Evolutionary conservation across 1,140 invertebrate genomes (phyloP), one percentile per base, ranked within the genome.

Genomic region (Hirudo medicinalis): DNA sequence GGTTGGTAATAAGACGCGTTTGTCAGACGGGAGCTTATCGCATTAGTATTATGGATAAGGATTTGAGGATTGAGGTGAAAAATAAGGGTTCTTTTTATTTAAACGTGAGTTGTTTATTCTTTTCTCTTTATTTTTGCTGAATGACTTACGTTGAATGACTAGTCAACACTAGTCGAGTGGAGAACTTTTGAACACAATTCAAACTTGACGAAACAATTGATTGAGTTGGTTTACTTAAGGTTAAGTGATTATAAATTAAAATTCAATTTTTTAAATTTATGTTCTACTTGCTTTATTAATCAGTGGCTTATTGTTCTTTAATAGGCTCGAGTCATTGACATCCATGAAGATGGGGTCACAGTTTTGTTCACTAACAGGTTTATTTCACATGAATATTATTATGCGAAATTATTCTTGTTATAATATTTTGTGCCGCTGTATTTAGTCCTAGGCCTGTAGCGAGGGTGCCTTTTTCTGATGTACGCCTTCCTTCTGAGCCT

Each of bases 381-480:
- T 57, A 8, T 53, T 40, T 71, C 11, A 27, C 22, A 20, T 25
- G 20, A 57, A 17, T 53, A 66, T 57, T 25, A n/a, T 57, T 54
- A 0, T 19, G 9, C 8, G 2, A 25, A 71, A 40, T n/a, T 72
- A 49, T 25, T 63, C 19, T 32, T 13, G 9, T 63, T 3, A 13
- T 22, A 13, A 19, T 32, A 25, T 13, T 19, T 63, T 63, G 11
- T 63, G 11, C 19, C 19, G 8, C 22, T 22, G 19, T 63, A 63
- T 63, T 22, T n/a, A 63, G 69, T 54, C 49, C 69, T 32, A 49
- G 49, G 53, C 69, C 69, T 53, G 69, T 27, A 49, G 17, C n/a
- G 29, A 54, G 27, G 53, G 8, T 70, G 32, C 69, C 69, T 25
- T 70, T 70, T 29, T 49, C 32, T 49, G 69, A 70, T 54, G 69